Evolutionary conservation across 2,888 invertebrate species (phyloP), one percentile per base, ranked within the genome.

Genomic region (Trissolcus japonicus): DNA sequence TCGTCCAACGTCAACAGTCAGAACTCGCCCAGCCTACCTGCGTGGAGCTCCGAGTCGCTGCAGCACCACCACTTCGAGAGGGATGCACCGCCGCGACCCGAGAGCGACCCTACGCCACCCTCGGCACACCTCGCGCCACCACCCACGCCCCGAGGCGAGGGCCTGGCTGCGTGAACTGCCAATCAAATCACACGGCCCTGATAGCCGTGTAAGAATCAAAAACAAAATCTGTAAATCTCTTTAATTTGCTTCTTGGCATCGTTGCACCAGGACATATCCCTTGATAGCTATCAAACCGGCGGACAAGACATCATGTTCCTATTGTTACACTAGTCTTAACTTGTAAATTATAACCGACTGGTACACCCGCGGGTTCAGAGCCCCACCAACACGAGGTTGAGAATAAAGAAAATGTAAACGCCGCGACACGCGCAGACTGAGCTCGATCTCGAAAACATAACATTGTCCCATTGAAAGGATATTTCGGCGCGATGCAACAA

Each of bases 71-170:
- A 69, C 54, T 92, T 91, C 84, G 92, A 92, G 41, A 86, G 91
- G 48, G 91, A 91, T 80, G 83, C 88, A 82, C 89, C 90, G 67
- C 87, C 88, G 79, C 88, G 89, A 81, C 86, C 89, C 62, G 88
- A 88, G 35, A 87, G 85, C 56, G 85, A 89, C 63, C 81, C 87
- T 13, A 87, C 90, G 78, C 87, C 91, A 80, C 87, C 90, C 81
- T 79, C 90, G 85, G 81, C 87, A 80, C 91, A 93, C 81, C 90
- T 93, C 82, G 91, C 93, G 29, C 92, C 93, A 65, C 92, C 92
- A n/a, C 91, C 92, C 62, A 91, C 92, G 19, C 91, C 89, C 0
- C 82, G 93, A 84, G 93, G 94, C 72, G 94, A 94, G 87, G 94
- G 94, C 54, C 91, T 94, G 86, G 94, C 94, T 83, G 94, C 94